Conservation (phyloP, 2,888 invertebrate genomes). For the Colletes collaris region DNA sequence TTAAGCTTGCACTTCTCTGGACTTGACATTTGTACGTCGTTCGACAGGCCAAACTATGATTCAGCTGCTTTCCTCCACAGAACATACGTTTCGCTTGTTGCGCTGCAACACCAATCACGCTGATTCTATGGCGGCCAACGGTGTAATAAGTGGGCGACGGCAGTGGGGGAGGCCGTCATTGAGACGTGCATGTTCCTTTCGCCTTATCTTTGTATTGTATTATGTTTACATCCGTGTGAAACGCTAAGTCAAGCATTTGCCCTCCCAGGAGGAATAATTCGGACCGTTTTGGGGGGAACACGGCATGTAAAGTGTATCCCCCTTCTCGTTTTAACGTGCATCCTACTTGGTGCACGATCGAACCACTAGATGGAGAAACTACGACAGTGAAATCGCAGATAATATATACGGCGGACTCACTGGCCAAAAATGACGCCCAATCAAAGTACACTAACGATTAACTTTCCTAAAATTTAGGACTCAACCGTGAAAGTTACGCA, state of each 20-base stretch:
- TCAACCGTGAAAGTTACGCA: no score
- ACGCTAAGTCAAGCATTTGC: not conserved
- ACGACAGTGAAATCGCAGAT: no score
- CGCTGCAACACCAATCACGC: constrained; percentile 31
- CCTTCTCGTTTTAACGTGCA: no score
- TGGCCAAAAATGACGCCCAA: no score
- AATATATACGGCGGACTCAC: no score
- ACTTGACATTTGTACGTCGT: constrained; percentile 83
- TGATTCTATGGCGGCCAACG: constrained; percentile 49
- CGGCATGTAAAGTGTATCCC: no score
- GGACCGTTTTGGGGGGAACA: no score
- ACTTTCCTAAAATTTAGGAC: no score
- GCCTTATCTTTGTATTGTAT: constrained; percentile 7
- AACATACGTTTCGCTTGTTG: constrained; percentile 39
- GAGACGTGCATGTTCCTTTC: not conserved
- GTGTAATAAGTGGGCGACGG: constrained; percentile 23
- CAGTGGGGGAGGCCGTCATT: constrained; percentile 38
- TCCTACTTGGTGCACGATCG: no score
- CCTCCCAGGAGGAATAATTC: no score
- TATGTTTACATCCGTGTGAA: not conserved
- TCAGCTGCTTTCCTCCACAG: not conserved
- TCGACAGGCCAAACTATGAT: not conserved
- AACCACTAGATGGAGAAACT: no score
- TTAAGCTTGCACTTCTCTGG: constrained; percentile 89
- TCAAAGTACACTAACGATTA: no score